These are phyloP conservation scores for Peromyscus aztecus DNA, from an alignment of 2,797 vertebrate genomes.

Conservation along the genomic window DNA sequence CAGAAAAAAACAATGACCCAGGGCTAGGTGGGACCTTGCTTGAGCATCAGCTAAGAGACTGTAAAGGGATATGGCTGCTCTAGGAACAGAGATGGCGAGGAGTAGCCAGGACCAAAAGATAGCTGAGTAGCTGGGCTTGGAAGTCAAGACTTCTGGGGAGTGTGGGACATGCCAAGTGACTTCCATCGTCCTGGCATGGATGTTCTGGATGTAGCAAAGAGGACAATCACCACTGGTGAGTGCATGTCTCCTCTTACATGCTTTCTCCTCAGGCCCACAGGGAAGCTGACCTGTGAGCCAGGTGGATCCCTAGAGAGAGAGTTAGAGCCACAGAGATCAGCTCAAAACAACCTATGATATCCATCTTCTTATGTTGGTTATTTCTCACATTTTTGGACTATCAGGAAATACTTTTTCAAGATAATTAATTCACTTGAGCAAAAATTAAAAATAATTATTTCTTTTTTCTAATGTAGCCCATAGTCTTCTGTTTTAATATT, in stretches of 20 bases:
- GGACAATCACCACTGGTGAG: not conserved
- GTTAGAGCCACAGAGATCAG: not conserved
- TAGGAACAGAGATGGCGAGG: not conserved
- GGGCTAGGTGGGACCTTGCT: not conserved
- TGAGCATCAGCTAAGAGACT: not conserved
- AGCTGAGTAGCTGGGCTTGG: not conserved
- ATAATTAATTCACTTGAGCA: conserved; percentile 30
- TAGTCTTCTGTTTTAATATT: not conserved
- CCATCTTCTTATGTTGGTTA: not conserved
- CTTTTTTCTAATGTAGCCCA: not conserved
- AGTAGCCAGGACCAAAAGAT: not conserved
- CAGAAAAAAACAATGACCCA: not conserved
- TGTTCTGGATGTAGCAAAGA: too few relatives aligned
- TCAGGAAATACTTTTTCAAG: conserved; percentile 25
- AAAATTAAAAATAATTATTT: not conserved
- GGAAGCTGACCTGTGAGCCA: not conserved
- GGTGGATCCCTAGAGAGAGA: not conserved
- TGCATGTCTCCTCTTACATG: not conserved
- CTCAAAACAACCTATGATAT: not conserved
- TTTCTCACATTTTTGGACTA: conserved; percentile 18
- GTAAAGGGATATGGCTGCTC: not conserved
- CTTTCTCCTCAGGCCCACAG: not conserved
- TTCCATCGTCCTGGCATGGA: not conserved
- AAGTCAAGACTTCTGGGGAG: not conserved
- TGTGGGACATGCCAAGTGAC: not conserved